These are phyloP conservation scores for Callopanchax toddi DNA, from an alignment of 2,113 vertebrate species.

Conservation along the genomic window DNA sequence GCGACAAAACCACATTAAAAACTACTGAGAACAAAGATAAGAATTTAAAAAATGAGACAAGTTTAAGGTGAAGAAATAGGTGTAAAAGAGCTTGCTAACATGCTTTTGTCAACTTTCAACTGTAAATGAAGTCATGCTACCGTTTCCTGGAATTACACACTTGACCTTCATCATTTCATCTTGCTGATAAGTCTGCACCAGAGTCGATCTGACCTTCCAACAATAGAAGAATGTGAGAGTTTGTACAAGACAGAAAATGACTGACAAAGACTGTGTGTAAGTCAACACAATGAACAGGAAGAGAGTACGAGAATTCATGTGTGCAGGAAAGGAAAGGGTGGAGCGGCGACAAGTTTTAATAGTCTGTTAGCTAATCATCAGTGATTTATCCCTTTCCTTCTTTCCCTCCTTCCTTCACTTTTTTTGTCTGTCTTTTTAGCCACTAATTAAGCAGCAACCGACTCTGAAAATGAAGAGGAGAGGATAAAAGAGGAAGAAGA, in stretches of 20 bases:
- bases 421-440: slow-evolving; percentile 16
- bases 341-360: slow-evolving; percentile 31
- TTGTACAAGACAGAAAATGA: background rate
- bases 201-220: background rate
- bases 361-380: slow-evolving; percentile 34
- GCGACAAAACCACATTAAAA: no score
- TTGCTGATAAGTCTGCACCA: background rate
- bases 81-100: no score
- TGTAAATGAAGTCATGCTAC: background rate
- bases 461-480: slow-evolving; percentile 39
- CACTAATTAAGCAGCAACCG: slow-evolving; percentile 65
- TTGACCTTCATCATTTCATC: background rate
- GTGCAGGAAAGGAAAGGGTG: background rate
- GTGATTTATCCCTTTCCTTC: slow-evolving; percentile 12
- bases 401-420: slow-evolving; percentile 15
- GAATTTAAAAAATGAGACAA: background rate
- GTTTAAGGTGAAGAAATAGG: no score
- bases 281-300: slow-evolving; percentile 5
- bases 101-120: no score
- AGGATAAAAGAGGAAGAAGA: slow-evolving; percentile 49
- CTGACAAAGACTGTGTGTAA: background rate
- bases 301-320: slow-evolving; percentile 5
- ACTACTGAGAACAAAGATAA: no score
- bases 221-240: background rate
- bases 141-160: background rate